Conservation (phyloP, 2,113 vertebrate genomes). For the Actenoides lindsayi region DNA sequence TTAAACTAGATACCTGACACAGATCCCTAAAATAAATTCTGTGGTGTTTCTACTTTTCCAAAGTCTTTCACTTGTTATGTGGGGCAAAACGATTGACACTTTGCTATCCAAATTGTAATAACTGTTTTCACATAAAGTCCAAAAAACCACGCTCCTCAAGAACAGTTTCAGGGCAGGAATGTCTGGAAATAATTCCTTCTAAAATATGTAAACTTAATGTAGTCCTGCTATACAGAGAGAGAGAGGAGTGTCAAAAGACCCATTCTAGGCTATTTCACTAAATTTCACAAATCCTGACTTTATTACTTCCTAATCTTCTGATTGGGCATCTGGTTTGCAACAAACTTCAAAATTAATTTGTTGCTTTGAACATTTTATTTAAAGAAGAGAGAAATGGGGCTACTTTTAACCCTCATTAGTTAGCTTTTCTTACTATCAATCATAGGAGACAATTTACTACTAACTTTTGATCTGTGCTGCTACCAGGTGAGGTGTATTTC, state of each 20-base stretch:
- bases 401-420: not conserved
- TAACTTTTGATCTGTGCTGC: not conserved
- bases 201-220: not conserved
- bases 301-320: slow-evolving; percentile 19
- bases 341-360: not conserved
- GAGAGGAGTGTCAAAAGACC: not conserved
- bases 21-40: not conserved
- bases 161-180: slow-evolving; percentile 5
- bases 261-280: not conserved
- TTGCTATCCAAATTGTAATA: not conserved
- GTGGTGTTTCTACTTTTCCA: not conserved
- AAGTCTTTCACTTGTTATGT: not conserved
- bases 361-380: not conserved
- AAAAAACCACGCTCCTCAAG: not conserved
- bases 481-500: not conserved
- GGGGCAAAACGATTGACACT: not conserved
- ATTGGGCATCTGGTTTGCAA: slow-evolving; percentile 14
- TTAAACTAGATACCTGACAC: not conserved
- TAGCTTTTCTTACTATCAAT: not conserved
- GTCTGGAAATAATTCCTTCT: slow-evolving; percentile 47
- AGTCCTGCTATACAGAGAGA: not conserved
- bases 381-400: not conserved
- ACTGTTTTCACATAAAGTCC: not conserved
- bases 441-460: not conserved
- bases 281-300: slow-evolving; percentile 13